Base-by-base conservation (phyloP, 2,888 invertebrate genomes). In the Drosophila mimetica region DNA sequence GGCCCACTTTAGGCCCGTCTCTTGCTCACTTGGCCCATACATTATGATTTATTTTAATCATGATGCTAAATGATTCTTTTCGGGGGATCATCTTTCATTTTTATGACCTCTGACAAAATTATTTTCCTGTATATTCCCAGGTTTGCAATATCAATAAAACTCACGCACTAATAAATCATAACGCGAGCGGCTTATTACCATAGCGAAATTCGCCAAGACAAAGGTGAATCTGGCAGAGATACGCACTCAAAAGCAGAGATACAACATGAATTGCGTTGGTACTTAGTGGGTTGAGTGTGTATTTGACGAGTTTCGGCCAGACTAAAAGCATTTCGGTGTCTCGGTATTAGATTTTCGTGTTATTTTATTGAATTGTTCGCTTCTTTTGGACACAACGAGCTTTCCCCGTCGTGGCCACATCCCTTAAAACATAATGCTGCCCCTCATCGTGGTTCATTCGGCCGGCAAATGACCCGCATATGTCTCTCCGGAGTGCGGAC, bases 11-110 rank as follows among this genome's bases (percentile, higher is more conserved):
- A 46, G 18, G 9, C 37, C 50, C 28, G 22, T 20, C 5, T 22
- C 34, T 4, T 8, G n/a, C 22, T 47, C 46, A 28, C 32, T 52
- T 60, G 32, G 55, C 70, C 60, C 71, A 71, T 69, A 64, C 65
- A 79, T 78, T 72, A 82, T 85, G 87, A 87, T 87, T 85, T 87
- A 85, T 87, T 87, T 80, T 79, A 87, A 87, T 85, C 87, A 85
- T 85, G 79, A 87, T 85, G 82, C 87, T 85, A 86, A 84, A 86
- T 84, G 84, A 84, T 84, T 86, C 71, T 69, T 71, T 75, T 63
- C 51, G 30, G 55, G 55, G 58, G 46, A 60, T 74, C 82, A 83
- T 81, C 74, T 84, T 72, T 84, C 81, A 75, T 70, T 60, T 74
- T 71, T 70, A 51, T 60, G 63, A 46, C 46, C 42, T 55, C 66